Base-by-base conservation (phyloP, 2,113 vertebrate species). In the Meriones unguiculatus region DNA sequence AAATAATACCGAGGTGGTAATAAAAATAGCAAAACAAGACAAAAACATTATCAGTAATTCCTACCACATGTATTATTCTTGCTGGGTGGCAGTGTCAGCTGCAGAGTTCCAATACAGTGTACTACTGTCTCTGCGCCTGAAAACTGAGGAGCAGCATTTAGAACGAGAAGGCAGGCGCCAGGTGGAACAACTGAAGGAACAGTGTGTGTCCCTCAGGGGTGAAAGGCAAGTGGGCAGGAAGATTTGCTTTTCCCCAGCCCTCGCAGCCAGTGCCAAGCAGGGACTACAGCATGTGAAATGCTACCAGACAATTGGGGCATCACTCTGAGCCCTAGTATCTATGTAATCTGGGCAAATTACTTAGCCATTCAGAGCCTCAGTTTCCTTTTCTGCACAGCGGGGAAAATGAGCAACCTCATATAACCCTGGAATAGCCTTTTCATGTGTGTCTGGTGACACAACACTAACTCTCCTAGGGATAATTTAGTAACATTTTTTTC, bases 141-240 rank as follows among this genome's bases (percentile, higher is more conserved):
- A 38, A 92, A 78, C 28, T 95, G 64, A 76, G 65, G 17, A 80
- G 32, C 67, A 87, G n/a, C 87, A 9, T 38, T 82, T 95, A 62
- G 41, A 90, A 88, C 41, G 76, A 77, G 32, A 65, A 75, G 22
- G 22, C 28, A 88, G 52, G 5, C 46, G 32, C 35, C 54, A 30
- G 30, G 14, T 80, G 50, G 54, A 90, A 75, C 8, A 89, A 32
- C 0, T 41, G 57, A 93, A 65, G 35, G n/a, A 70, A 72, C 1
- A 50, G 22, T 78, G 24, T 30, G 65, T 38, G 11, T 2, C 8
- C 70, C 30, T 91, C 35, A n/a, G 2, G 13, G 28, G n/a, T 20
- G 24, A 90, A 5, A 90, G 28, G 18, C 12, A 46, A 28, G 1
- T 28, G 54, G 76, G 20, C 6, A 64, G 2, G 17, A 12, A 24